phyloP scores from a whole-genome alignment of 2,888 invertebrate species.

The Drosophila anomalata region DNA sequence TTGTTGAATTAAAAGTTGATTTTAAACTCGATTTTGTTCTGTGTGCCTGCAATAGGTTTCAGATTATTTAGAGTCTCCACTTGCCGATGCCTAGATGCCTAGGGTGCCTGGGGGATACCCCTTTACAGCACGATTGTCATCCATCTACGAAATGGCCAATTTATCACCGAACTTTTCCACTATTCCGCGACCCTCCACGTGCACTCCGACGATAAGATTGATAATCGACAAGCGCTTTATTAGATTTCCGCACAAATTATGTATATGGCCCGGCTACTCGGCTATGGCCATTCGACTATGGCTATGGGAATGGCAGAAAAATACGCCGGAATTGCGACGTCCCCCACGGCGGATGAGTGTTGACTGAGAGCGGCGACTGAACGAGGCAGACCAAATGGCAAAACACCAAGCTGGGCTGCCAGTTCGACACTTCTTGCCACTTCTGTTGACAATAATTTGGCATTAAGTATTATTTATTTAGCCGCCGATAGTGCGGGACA shows the following conservation, averaged over 20 bases:
- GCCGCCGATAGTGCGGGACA: constrained; percentile 59
- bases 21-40: constrained; percentile 1
- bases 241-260: constrained; percentile 40
- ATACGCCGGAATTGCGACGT: constrained; percentile 20
- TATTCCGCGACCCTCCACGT: constrained; percentile 19
- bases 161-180: constrained; percentile 38
- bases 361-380: constrained; percentile 37
- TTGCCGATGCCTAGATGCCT: background rate
- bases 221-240: constrained; percentile 32
- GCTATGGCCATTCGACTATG: background rate
- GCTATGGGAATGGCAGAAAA: background rate
- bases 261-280: background rate
- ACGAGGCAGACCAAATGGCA: constrained; percentile 30
- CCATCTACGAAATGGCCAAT: constrained; percentile 16
- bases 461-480: constrained; percentile 73
- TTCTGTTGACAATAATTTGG: constrained; percentile 74
- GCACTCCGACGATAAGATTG: constrained; percentile 34
- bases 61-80: constrained; percentile 15
- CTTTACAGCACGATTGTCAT: background rate
- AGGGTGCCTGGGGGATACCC: background rate
- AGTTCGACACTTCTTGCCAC: constrained; percentile 47
- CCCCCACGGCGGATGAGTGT: constrained; percentile 26
- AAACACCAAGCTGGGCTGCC: constrained; percentile 23
- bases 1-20: background rate
- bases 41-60: background rate